These are phyloP conservation scores for Paracentrotus lividus DNA, from an alignment of 53 echinoderm and acorn worm genomes.

Conservation along the genomic window DNA sequence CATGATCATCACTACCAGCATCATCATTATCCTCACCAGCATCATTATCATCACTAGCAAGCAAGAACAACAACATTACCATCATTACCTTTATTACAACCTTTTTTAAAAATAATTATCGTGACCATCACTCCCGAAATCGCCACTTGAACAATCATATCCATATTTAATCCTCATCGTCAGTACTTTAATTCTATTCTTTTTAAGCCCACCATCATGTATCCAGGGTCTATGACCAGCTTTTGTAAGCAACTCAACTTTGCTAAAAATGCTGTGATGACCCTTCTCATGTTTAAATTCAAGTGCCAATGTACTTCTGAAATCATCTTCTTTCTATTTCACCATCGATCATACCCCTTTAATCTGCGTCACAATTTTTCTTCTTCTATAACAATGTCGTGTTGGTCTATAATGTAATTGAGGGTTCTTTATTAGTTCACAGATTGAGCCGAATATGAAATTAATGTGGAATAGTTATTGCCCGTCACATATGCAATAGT, in stretches of 20 bases:
- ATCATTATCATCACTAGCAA: neutral
- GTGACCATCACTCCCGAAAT: too few relatives aligned
- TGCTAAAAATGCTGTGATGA: too few relatives aligned
- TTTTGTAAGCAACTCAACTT: too few relatives aligned
- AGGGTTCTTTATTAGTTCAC: neutral
- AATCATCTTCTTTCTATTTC: neutral
- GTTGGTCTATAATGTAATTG: neutral
- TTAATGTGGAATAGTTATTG: conserved; percentile 7
- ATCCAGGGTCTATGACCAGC: too few relatives aligned
- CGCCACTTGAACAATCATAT: too few relatives aligned
- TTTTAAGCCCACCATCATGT: too few relatives aligned
- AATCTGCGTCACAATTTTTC: neutral
- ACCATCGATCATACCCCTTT: neutral
- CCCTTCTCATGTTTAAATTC: neutral
- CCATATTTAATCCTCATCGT: too few relatives aligned
- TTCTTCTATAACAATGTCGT: neutral
- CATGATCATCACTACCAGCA: neutral
- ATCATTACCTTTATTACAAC: neutral
- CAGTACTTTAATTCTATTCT: too few relatives aligned
- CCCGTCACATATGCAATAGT: neutral
- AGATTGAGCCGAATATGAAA: conserved; percentile 3
- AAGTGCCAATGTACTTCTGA: neutral
- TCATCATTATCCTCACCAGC: neutral
- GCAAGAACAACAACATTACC: neutral
- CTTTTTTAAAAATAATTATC: neutral